Conservation (phyloP, 1,140 invertebrate species). For the Phortica variegata region DNA sequence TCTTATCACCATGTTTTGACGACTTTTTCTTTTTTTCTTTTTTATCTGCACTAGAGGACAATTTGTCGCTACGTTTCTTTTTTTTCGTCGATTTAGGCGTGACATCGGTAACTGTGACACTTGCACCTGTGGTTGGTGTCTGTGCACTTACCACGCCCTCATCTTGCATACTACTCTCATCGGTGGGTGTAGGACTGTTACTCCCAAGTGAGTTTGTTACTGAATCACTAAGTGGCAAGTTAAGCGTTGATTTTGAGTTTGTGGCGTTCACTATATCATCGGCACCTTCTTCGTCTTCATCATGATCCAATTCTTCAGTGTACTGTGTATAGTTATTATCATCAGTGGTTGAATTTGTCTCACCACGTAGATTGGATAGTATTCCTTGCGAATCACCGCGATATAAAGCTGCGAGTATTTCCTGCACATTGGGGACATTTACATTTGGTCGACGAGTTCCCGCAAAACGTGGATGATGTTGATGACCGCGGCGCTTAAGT, state of each 20-base stretch:
- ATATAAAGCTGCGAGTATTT: conserved; percentile 53
- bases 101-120: not conserved
- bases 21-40: conserved; percentile 46
- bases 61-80: conserved; percentile 5
- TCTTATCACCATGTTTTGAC: conserved; percentile 20
- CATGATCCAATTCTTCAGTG: too few species aligned
- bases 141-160: conserved; percentile 25
- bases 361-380: conserved; percentile 38
- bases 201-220: conserved; percentile 49
- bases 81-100: conserved; percentile 2
- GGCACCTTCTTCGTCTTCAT: not conserved
- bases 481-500: conserved; percentile 72
- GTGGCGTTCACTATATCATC: conserved; percentile 6
- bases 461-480: conserved; percentile 70
- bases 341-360: conserved; percentile 4
- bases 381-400: conserved; percentile 45
- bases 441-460: conserved; percentile 57
- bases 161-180: conserved; percentile 50
- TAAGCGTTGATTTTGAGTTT: conserved; percentile 29
- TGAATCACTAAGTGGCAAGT: conserved; percentile 42
- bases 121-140: conserved; percentile 6
- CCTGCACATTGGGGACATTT: conserved; percentile 46
- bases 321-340: too few species aligned
- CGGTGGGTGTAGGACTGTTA: conserved; percentile 52
- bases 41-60: conserved; percentile 25